phyloP scores from a whole-genome alignment of 2,797 vertebrate genomes.

The Enteromius radiatus region DNA sequence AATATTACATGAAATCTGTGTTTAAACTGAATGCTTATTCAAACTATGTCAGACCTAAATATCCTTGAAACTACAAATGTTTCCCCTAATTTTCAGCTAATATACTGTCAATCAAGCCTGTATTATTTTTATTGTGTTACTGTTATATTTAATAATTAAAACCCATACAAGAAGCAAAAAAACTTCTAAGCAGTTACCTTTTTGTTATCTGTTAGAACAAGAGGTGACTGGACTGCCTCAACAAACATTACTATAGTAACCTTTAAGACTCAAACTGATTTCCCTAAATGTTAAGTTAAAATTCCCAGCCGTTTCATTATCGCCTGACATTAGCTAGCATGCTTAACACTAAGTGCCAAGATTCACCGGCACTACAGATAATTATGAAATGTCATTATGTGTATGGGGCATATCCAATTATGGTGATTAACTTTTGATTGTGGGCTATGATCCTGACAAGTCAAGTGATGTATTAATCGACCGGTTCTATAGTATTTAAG shows the following conservation, averaged over 20 bases:
- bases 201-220: neutral
- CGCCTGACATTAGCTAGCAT: constrained; percentile 59
- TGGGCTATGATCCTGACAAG: constrained; percentile 62
- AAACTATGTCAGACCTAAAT: neutral
- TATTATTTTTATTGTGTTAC: neutral
- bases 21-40: neutral
- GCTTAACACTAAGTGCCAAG: constrained; percentile 56
- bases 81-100: neutral
- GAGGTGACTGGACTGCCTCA: constrained; percentile 27
- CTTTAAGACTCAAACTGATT: constrained; percentile 58
- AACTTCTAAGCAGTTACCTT: neutral
- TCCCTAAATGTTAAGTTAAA: constrained; percentile 61
- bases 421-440: constrained; percentile 63
- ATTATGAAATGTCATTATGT: constrained; percentile 68
- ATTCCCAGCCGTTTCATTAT: constrained; percentile 48
- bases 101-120: constrained; percentile 23
- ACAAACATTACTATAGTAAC: constrained; percentile 47
- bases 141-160: neutral
- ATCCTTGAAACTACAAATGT: neutral
- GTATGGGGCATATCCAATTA: constrained; percentile 67
- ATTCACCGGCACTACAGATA: constrained; percentile 65
- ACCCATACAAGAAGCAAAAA: neutral
- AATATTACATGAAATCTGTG: neutral
- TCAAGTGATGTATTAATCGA: constrained; percentile 67
- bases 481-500: constrained; percentile 62